Evolutionary conservation across 2,888 invertebrate genomes (phyloP), one percentile per base, ranked within the genome.

Genomic region (Pinctada fucata): DNA sequence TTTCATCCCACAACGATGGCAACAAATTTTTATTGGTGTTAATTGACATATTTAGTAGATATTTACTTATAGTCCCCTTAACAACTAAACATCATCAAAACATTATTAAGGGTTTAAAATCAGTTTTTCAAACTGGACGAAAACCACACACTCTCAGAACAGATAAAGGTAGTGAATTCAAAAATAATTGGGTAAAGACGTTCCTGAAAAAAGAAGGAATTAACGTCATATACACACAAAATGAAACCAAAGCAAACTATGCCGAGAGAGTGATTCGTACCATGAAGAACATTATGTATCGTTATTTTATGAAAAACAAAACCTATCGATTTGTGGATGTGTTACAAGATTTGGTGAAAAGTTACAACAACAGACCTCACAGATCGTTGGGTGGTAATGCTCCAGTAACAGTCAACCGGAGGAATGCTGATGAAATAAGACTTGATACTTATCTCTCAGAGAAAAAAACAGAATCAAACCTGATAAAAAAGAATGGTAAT

Each of bases 41-140:
- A 31, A 31, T 82, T 63, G 79, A 79, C 52, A 72, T 75, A 31
- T 77, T 81, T 52, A 75, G 75, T 51, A 74, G 81, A 13, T 75
- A 79, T 50, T 47, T 82, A 6, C 78, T 72, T 73, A 74, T 79
- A 2, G 75, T 77, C 10, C 67, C 74, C 10, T 75, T 77, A 51
- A 75, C 75, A 48, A 75, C 80, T 52, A 79, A 79, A 72, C 72
- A 48, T 3, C 71, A 78, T 31, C 64, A 71, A 50, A 72, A 49
- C 16, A 70, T 71, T 50, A 45, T 72, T 6, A 52, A 66, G 31
- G 72, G n/a, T 5, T n/a, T 76, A 51, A 76, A 76, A 50, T 51
- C 72, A n/a, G 64, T 77, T 67, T 64, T 50, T n/a, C 45, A 51
- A 65, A 52, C 3, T 16, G 66, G 13, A 50, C 65, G 70, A 72